phyloP scores from a whole-genome alignment of 1,140 invertebrate genomes.

The Rhizoglyphus robini region DNA sequence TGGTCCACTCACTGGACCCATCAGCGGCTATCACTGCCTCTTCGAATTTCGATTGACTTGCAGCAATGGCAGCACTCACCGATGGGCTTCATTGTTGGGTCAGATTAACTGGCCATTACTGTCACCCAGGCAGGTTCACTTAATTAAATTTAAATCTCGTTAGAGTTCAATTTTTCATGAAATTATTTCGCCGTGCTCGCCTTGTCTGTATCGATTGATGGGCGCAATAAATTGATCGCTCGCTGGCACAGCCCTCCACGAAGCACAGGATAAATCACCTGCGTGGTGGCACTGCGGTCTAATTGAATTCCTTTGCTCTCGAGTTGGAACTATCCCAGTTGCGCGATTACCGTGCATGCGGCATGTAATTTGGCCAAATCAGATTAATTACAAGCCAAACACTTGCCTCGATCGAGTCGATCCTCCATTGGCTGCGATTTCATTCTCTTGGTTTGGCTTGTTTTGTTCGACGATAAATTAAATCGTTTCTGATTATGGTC shows the following conservation, averaged over 20 bases:
- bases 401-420: neutral
- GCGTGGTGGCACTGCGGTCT: too few relatives aligned
- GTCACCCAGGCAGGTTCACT: neutral
- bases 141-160: conserved; percentile 15
- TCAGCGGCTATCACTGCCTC: neutral
- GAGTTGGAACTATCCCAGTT: too few relatives aligned
- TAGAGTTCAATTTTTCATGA: conserved; percentile 8
- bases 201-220: neutral
- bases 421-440: neutral
- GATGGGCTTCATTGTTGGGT: neutral
- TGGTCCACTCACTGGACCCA: neutral
- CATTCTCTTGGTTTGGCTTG: neutral
- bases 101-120: conserved; percentile 8
- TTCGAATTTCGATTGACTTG: neutral
- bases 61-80: neutral
- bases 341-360: conserved; percentile 1
- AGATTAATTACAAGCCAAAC: neutral
- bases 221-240: neutral
- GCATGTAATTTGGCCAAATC: conserved; percentile 9
- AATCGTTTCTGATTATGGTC: conserved; percentile 5
- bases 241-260: neutral
- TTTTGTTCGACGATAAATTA: too few relatives aligned
- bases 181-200: neutral
- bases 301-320: too few relatives aligned
- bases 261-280: too few relatives aligned